Percentiles rank a stretch among this genome's conserved stretches.
Evolutionary conservation across 2,888 invertebrate genomes (phyloP).

Genomic region (Tiliacea aurago): DNA sequence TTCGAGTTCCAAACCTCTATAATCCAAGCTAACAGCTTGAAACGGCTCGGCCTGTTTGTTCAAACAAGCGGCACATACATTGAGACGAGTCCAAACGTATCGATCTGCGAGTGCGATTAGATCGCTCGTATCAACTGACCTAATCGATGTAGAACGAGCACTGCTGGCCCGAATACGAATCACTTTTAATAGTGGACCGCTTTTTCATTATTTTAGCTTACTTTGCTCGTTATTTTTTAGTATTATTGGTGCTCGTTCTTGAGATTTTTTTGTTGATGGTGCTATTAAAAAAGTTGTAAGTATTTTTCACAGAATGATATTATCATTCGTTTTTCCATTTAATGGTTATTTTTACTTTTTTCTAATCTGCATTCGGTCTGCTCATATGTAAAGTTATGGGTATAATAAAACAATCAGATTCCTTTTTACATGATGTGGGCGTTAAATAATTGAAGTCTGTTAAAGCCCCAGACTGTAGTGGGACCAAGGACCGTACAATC

Average conservation of each 20-base stretch:
- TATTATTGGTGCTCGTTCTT: slow-evolving; percentile 26
- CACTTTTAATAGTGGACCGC: slow-evolving; percentile 43
- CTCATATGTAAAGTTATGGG: not conserved
- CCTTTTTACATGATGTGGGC: too few relatives aligned
- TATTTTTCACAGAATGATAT: slow-evolving; percentile 25
- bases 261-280: slow-evolving; percentile 18
- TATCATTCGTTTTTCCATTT: slow-evolving; percentile 24
- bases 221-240: slow-evolving; percentile 45
- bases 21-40: slow-evolving; percentile 30
- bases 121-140: slow-evolving; percentile 58
- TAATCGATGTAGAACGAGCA: slow-evolving; percentile 57
- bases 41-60: slow-evolving; percentile 40
- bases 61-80: slow-evolving; percentile 54
- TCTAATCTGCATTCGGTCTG: not conserved
- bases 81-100: slow-evolving; percentile 54
- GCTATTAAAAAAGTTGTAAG: slow-evolving; percentile 28
- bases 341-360: not conserved
- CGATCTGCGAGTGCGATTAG: slow-evolving; percentile 59
- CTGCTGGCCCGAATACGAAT: slow-evolving; percentile 51
- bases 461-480: not conserved
- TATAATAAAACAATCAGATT: not conserved
- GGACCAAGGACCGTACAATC: too few relatives aligned
- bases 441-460: not conserved
- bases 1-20: slow-evolving; percentile 21
- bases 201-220: slow-evolving; percentile 56